Conservation (phyloP, 2,888 invertebrate species). For the Apoda limacodes region DNA sequence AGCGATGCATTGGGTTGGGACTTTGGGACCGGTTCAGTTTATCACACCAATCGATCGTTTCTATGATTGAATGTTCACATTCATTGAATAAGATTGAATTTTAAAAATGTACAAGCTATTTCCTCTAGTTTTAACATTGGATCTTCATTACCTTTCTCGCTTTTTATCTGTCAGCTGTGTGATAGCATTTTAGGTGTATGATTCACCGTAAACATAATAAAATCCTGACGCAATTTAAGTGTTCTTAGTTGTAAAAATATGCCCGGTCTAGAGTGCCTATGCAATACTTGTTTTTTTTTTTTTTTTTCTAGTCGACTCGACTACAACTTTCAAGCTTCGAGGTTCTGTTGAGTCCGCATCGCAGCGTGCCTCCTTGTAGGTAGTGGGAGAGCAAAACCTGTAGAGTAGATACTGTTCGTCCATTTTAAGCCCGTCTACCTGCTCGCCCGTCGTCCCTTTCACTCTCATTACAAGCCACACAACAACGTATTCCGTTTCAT, state of each 20-base stretch:
- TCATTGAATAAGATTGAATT: too few relatives aligned
- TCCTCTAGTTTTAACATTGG: too few relatives aligned
- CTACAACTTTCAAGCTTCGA: constrained; percentile 57
- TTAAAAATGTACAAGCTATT: too few relatives aligned
- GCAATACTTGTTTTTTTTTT: constrained; percentile 44
- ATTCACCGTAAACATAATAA: too few relatives aligned
- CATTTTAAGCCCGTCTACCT: constrained; percentile 60
- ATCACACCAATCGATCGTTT: constrained; percentile 33
- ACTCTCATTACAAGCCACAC: constrained; percentile 31
- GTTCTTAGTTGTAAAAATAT: too few relatives aligned
- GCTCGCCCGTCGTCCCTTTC: constrained; percentile 53
- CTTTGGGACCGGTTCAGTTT: constrained; percentile 42
- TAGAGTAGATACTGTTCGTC: constrained; percentile 66
- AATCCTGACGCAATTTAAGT: too few relatives aligned
- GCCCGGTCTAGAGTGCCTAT: constrained; percentile 28
- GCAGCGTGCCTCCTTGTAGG: too few relatives aligned
- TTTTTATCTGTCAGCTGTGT: too few relatives aligned
- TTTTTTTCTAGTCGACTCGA: constrained; percentile 26
- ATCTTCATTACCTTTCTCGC: too few relatives aligned
- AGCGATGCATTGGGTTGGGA: constrained; percentile 49
- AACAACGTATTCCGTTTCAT: constrained; percentile 50
- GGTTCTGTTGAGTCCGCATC: constrained; percentile 53
- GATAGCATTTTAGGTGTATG: too few relatives aligned
- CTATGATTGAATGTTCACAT: constrained; percentile 17
- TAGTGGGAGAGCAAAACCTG: constrained; percentile 70